Conservation (phyloP, 2,797 vertebrate species). For the Hydrocynus forskahlii region DNA sequence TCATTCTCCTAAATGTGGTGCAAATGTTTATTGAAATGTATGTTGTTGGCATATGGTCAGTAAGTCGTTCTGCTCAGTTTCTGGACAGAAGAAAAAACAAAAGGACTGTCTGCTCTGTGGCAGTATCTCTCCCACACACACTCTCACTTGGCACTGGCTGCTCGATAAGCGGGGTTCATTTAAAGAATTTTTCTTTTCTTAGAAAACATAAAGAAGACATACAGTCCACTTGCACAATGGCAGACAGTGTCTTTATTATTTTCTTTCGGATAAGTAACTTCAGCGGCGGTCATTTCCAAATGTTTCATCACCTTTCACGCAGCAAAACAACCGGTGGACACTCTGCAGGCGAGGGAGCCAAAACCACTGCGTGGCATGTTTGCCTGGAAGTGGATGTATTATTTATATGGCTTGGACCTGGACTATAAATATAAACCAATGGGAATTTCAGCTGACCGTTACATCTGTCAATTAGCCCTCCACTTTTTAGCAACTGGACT, state of each 20-base stretch:
- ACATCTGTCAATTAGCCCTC: not conserved
- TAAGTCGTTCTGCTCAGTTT: too few relatives aligned
- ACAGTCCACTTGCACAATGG: not conserved
- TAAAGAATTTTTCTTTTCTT: not conserved
- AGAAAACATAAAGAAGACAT: not conserved
- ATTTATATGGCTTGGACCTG: not conserved
- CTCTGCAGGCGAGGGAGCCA: not conserved
- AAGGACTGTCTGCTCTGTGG: too few relatives aligned
- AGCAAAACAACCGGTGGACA: slow-evolving; percentile 17
- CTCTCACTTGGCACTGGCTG: not conserved
- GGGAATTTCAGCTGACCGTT: not conserved
- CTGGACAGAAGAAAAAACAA: too few relatives aligned
- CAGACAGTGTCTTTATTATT: not conserved
- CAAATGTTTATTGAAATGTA: too few relatives aligned
- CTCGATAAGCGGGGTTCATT: not conserved
- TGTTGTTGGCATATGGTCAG: too few relatives aligned
- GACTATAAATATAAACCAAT: not conserved
- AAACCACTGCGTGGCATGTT: not conserved
- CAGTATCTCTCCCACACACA: not conserved
- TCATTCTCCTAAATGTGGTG: too few relatives aligned
- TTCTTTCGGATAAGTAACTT: not conserved
- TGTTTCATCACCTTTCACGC: slow-evolving; percentile 17
- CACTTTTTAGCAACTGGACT: not conserved
- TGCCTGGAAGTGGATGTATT: not conserved
- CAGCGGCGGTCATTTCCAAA: not conserved